A percentile compares a stretch with the other conserved stretches of the same genome.
Conservation (phyloP, 2,888 invertebrate genomes). For the Sphaeridia pumilis region DNA sequence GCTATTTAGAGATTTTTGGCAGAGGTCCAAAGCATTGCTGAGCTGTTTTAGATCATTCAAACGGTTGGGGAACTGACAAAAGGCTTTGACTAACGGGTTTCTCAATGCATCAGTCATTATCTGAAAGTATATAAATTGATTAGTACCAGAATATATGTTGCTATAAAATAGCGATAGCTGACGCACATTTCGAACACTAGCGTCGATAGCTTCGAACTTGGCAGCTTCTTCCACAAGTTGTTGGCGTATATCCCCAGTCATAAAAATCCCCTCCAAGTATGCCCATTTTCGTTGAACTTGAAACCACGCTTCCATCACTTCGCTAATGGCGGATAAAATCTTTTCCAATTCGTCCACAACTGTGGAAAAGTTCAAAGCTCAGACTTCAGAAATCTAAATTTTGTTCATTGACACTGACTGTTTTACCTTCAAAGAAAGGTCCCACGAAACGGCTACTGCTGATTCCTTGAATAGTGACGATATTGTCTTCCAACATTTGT, state of each 20-base stretch:
- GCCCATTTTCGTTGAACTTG: constrained; percentile 80
- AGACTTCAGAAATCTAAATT: not conserved
- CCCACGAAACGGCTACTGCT: constrained; percentile 79
- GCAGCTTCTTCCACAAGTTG: constrained; percentile 81
- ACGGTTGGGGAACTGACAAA: constrained; percentile 62
- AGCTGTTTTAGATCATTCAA: constrained; percentile 62
- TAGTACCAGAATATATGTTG: constrained; percentile 1
- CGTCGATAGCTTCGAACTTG: constrained; percentile 82
- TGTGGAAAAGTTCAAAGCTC: constrained; percentile 34
- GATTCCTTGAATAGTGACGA: constrained; percentile 84
- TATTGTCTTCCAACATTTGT: constrained; percentile 72
- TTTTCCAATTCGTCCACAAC: constrained; percentile 80
- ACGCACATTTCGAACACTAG: constrained; percentile 54
- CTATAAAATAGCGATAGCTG: no score
- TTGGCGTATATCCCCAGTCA: constrained; percentile 72
- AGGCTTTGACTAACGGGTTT: constrained; percentile 63
- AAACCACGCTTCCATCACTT: constrained; percentile 80
- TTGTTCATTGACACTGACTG: not conserved
- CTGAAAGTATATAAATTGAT: constrained; percentile 40
- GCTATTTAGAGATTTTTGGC: constrained; percentile 82
- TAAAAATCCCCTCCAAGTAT: constrained; percentile 82
- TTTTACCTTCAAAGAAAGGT: constrained; percentile 49
- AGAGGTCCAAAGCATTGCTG: constrained; percentile 64
- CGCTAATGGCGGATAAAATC: constrained; percentile 62
- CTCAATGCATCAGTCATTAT: constrained; percentile 77